Base-by-base conservation (phyloP, 1,140 invertebrate species). In the Gerris buenoi region DNA sequence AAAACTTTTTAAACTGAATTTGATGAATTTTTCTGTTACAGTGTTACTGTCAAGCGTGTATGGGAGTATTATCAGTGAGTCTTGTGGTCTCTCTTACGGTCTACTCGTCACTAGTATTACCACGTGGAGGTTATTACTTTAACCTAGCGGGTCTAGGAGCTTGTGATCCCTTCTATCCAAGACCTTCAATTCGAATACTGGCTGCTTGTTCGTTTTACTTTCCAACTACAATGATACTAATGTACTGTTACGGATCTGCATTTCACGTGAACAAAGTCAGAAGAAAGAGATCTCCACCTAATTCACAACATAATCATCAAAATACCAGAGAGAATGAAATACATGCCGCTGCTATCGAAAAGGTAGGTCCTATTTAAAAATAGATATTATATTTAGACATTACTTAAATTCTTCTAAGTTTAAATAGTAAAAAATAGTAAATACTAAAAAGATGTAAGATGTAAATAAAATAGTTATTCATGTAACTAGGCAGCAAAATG, bases 161-260 rank as follows among this genome's bases (percentile, higher is more conserved):
- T 66, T 91, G 89, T 75, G 89, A 91, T 72, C 89, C 89, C n/a
- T 91, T 91, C 76, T 90, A 90, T 74, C 84, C 81, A 75, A 77
- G 85, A 79, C 80, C 87, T 76, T 80, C 88, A 77, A 75, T 89
- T 74, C 84, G 89, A 72, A 91, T 91, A 70, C 78, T 91, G 68
- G 84, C 88, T 33, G 90, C 88, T 70, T 92, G 89, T 75, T 86
- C 87, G 68, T 88, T 91, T 76, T 92, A 91, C 76, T 91, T 91
- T 73, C 89, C 89, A 22, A 91, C 89, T 22, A 91, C 89, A 25
- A 92, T 92, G 89, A 86, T 89, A 57, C 80, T 92, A 70, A 91
- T 91, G 88, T 92, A 92, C 76, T 91, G 88, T 76, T 91, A 92
- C 75, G 89, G 89, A 22, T 90, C 88, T 14, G 89, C 89, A 33